Conservation (phyloP, 1,140 invertebrate species). For the Magallana gigas region DNA sequence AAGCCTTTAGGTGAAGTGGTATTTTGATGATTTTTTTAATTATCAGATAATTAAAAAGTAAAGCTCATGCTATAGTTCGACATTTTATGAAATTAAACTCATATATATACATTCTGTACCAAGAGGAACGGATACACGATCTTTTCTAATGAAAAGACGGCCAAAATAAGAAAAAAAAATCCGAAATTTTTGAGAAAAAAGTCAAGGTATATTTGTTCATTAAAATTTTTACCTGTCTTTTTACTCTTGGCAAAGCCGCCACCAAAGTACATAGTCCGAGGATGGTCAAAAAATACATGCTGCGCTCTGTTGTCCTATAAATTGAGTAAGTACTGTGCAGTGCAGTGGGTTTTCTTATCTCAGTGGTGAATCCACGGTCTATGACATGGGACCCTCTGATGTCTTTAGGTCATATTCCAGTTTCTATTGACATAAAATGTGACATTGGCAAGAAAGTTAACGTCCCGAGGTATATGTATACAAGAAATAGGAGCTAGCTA, state of each 20-base stretch:
- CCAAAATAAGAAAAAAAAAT: no score
- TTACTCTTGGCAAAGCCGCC: neutral
- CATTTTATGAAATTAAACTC: no score
- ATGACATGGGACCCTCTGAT: neutral
- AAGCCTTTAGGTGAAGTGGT: neutral
- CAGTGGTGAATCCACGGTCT: neutral
- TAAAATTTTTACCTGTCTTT: neutral
- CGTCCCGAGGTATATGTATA: neutral
- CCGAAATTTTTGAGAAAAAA: neutral
- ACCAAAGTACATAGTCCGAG: neutral
- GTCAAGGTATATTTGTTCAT: neutral
- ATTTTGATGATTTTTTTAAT: no score
- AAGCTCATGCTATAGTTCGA: no score
- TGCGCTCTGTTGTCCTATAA: neutral
- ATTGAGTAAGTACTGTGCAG: neutral
- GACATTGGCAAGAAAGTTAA: neutral
- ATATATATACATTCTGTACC: no score
- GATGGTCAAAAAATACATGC: neutral
- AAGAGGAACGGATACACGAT: no score
- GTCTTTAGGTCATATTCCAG: slow-evolving; percentile 19
- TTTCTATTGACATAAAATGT: neutral
- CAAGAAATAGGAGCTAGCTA: no score
- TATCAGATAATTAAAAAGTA: no score
- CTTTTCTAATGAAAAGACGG: no score
- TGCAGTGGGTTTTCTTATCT: neutral